Evolutionary conservation across 35 echinoderm and acorn worm genomes (phyloP).

Genomic region (Patiria miniata): DNA sequence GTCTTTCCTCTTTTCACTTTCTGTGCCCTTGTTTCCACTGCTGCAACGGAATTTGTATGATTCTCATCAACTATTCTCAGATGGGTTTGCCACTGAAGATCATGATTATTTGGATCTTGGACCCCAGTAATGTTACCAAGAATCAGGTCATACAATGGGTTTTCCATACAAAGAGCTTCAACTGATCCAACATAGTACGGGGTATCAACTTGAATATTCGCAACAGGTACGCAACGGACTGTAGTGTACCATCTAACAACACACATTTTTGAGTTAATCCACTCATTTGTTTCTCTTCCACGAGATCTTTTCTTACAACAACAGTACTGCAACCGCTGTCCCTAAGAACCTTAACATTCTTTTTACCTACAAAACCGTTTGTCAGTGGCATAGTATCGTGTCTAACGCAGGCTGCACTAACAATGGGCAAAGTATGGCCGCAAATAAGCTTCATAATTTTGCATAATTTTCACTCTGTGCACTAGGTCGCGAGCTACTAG

Average conservation of each 20-base stretch:
- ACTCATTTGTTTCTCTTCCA: not conserved
- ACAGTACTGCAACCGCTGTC: constrained; percentile 41
- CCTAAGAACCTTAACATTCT: not conserved
- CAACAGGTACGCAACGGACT: constrained; percentile 1
- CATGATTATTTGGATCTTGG: constrained; percentile 19
- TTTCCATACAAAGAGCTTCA: constrained; percentile 39
- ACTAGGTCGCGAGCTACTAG: no score
- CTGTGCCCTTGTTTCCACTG: constrained; percentile 39
- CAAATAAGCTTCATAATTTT: not conserved
- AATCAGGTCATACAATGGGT: constrained; percentile 43
- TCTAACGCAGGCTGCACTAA: constrained; percentile 31
- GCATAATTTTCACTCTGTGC: no score
- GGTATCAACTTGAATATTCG: constrained; percentile 29
- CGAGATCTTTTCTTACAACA: constrained; percentile 15
- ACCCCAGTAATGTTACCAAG: constrained; percentile 42
- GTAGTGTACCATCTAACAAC: constrained; percentile 34
- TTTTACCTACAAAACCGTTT: not conserved
- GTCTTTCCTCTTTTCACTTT: not conserved
- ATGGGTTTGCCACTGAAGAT: not conserved
- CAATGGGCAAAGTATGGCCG: constrained; percentile 32
- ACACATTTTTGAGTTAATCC: not conserved
- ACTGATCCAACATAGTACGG: constrained; percentile 34
- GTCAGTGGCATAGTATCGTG: not conserved
- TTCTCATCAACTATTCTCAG: not conserved
- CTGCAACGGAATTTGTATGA: not conserved